Evolutionary conservation across 2,888 invertebrate genomes (phyloP).

Genomic region (Mythimna pallens): DNA sequence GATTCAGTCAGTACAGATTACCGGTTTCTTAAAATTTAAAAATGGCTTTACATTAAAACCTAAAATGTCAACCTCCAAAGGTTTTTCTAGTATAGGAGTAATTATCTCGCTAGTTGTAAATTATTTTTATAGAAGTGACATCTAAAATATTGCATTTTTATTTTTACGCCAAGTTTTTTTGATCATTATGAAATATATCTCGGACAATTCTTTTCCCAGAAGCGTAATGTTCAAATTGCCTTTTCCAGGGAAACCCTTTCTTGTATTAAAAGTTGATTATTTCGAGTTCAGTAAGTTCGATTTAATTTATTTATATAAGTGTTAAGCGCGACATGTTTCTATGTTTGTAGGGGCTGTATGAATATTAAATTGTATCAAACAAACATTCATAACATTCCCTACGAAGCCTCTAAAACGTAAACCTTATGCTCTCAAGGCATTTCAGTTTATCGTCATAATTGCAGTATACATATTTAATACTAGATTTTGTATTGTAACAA

Average conservation of each 20-base stretch:
- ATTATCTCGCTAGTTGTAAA: slow-evolving; percentile 57
- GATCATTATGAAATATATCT: slow-evolving; percentile 8
- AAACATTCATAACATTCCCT: slow-evolving; percentile 29
- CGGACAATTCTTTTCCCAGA: neutral
- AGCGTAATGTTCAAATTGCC: slow-evolving; percentile 2
- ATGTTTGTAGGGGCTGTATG: slow-evolving; percentile 48
- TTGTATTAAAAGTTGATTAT: slow-evolving; percentile 24
- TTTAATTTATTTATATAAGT: slow-evolving; percentile 20
- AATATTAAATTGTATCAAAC: slow-evolving; percentile 16
- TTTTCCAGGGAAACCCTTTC: neutral
- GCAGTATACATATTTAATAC: slow-evolving; percentile 17
- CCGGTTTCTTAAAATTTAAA: slow-evolving; percentile 2
- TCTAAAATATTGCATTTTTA: slow-evolving; percentile 11
- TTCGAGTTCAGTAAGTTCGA: slow-evolving; percentile 19
- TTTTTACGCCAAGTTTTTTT: neutral
- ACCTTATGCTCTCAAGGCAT: too few species aligned
- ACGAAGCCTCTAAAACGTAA: slow-evolving; percentile 30
- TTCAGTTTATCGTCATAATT: slow-evolving; percentile 9
- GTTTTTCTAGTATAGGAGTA: slow-evolving; percentile 36
- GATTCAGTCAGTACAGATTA: slow-evolving; percentile 12
- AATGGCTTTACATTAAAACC: slow-evolving; percentile 8
- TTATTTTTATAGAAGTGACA: slow-evolving; percentile 48
- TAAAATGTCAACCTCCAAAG: slow-evolving; percentile 17
- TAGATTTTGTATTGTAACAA: slow-evolving; percentile 20
- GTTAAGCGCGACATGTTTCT: neutral